Percentiles rank a stretch among this genome's conserved stretches.
These are phyloP conservation scores for Daphoenositta chrysoptera DNA, from an alignment of 2,113 vertebrate species.

Conservation along the genomic window DNA sequence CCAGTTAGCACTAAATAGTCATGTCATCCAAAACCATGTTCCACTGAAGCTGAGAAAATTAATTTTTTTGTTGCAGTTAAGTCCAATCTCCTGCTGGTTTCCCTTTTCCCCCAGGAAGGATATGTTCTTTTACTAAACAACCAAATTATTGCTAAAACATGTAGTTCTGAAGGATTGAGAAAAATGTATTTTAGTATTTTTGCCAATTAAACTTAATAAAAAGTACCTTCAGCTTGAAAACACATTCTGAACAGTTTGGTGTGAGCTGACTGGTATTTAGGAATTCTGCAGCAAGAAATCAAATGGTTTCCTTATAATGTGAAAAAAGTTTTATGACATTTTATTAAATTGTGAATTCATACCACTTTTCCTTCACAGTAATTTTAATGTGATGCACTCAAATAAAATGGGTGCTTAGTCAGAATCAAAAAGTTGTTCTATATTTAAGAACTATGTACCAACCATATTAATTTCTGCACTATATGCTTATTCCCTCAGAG, in stretches of 20 bases:
- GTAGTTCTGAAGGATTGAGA: background rate
- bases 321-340: background rate
- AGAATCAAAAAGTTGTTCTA: background rate
- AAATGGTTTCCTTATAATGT: background rate
- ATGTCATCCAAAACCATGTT: conserved; percentile 38
- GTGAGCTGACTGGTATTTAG: background rate
- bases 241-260: background rate
- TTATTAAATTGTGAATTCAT: background rate
- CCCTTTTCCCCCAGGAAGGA: background rate
- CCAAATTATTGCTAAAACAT: background rate
- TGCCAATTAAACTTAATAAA: background rate
- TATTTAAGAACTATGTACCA: background rate
- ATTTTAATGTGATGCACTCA: background rate
- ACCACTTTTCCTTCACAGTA: background rate
- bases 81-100: conserved; percentile 8
- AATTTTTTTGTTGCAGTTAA: conserved; percentile 47
- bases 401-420: background rate
- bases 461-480: background rate
- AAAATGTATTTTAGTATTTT: background rate
- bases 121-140: background rate
- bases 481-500: background rate
- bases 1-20: conserved; percentile 51
- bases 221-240: background rate
- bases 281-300: background rate
- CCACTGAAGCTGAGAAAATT: conserved; percentile 64